Base-by-base conservation (phyloP, 1,140 invertebrate genomes). In the Drosophila sturtevanti region DNA sequence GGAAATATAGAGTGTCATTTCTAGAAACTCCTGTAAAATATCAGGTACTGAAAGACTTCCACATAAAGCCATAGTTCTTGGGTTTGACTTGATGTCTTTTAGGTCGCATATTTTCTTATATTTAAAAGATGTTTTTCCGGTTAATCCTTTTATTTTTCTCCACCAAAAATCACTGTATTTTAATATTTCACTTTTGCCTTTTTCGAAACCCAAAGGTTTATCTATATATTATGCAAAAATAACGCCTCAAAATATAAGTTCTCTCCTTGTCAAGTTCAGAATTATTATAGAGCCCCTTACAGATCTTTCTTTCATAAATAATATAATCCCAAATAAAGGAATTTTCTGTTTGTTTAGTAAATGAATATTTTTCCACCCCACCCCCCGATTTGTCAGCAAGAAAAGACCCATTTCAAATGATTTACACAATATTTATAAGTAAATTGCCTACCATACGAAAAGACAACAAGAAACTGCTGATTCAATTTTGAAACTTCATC, bases 401-500 rank as follows among this genome's bases (percentile, higher is more conserved):
- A 31, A 12, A 41, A 4, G 41, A 48, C 16, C 41, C 41, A 48
- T 48, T 48, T 48, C 41, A 48, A 48, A 48, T 48, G 41, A 48
- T 48, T 48, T 48, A 48, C 21, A 48, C 9, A 48, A 48, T 48
- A 48, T 48, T 48, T 48, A 48, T 48, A 48, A 21, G 41, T 21
- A 48, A 48, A 48, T 48, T 48, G 41, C 41, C 18, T 48, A 48
- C 16, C 27, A 0, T 3, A 4, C 14, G 16, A 44, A 44, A n/a
- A 9, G 14, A 44, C 0, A 16, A 44, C 38, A 48, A 48, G 16
- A 48, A 48, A 48, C 63, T 56, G 55, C 70, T 51, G 54, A 58
- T 60, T 60, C 64, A 27, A 60, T 44, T 60, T 41, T 55, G 61
- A 60, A 56, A 14, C 34, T 48, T 54, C 34, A 60, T 61, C 67